Percentiles rank a stretch among this genome's conserved stretches.
Conservation (phyloP, 2,113 vertebrate species). For the Cavia aperea region DNA sequence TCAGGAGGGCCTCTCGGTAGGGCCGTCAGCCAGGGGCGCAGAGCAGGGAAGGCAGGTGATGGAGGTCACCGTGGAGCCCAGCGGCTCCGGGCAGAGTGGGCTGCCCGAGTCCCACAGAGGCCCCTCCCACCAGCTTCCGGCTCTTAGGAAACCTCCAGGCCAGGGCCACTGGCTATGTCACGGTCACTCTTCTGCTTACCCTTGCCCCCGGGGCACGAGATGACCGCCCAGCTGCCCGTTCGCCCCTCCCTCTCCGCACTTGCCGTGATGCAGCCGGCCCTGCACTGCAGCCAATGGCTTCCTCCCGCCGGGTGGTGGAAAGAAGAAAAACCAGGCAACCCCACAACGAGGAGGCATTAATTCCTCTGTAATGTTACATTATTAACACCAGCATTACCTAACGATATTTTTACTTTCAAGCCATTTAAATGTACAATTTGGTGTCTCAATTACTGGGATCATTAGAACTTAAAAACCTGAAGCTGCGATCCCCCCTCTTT, state of each 20-base stretch:
- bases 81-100: neutral
- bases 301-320: conserved; percentile 1
- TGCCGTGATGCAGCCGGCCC: neutral
- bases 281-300: neutral
- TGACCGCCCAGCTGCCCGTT: neutral
- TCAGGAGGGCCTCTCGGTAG: neutral
- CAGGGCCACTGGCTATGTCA: neutral
- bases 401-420: conserved; percentile 61
- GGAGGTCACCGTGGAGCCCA: neutral
- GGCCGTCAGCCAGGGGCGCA: neutral
- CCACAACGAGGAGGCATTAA: conserved; percentile 52
- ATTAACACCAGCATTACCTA: conserved; percentile 66
- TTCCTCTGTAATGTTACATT: conserved; percentile 67
- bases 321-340: conserved; percentile 50
- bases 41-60: neutral
- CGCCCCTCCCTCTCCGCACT: neutral
- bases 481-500: neutral
- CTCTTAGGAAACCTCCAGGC: neutral
- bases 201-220: neutral
- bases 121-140: neutral
- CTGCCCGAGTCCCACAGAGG: neutral
- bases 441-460: conserved; percentile 57
- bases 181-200: neutral
- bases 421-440: conserved; percentile 44
- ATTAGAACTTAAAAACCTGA: conserved; percentile 49